These are phyloP conservation scores for Ormia ochracea DNA, from an alignment of 2,888 invertebrate genomes.

Conservation along the genomic window DNA sequence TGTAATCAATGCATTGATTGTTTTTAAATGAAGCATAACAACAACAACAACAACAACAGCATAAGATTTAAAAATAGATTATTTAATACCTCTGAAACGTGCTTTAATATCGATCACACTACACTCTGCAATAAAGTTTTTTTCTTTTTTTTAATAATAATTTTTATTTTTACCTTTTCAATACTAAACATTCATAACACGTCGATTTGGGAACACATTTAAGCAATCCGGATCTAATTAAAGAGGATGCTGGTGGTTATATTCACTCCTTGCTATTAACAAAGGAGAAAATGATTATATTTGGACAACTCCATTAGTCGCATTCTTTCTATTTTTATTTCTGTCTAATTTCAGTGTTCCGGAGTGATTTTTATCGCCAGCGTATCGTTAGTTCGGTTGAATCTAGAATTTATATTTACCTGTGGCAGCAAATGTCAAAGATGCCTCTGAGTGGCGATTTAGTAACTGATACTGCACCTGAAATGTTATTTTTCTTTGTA, in stretches of 20 bases:
- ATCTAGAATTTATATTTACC: background rate
- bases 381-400: conserved; percentile 16
- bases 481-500: conserved; percentile 31
- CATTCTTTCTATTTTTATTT: background rate
- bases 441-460: no score
- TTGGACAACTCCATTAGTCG: conserved; percentile 48
- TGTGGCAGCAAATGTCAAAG: background rate
- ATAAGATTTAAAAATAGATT: background rate
- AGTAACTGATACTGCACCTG: background rate
- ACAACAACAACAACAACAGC: background rate
- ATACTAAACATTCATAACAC: conserved; percentile 52
- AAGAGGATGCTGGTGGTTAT: conserved; percentile 52
- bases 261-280: background rate
- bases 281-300: background rate
- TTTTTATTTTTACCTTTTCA: background rate
- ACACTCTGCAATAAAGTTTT: background rate
- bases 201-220: conserved; percentile 23
- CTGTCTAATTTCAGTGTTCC: conserved; percentile 31
- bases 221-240: conserved; percentile 59
- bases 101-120: conserved; percentile 43
- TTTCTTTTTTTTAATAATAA: background rate
- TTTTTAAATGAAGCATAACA: conserved; percentile 58
- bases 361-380: conserved; percentile 35
- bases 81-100: conserved; percentile 45
- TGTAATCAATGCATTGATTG: conserved; percentile 59